A percentile compares a stretch with the other conserved stretches of the same genome.
Conservation (phyloP, 2,888 invertebrate genomes). For the Ophion slaviceki region DNA sequence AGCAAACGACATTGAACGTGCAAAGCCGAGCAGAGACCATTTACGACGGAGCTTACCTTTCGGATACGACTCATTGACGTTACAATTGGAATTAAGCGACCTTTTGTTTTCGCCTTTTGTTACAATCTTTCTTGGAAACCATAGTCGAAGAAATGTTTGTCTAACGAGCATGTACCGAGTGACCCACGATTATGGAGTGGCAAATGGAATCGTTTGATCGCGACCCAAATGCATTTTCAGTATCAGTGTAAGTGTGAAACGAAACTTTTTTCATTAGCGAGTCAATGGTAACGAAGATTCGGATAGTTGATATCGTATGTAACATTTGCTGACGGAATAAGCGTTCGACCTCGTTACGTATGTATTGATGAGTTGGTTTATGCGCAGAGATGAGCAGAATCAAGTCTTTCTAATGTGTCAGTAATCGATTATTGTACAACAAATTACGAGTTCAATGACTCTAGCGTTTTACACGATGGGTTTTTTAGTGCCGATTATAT, state of each 20-base stretch:
- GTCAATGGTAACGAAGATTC: constrained; percentile 19
- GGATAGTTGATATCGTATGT: not conserved
- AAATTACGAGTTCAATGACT: no score
- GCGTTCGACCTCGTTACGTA: constrained; percentile 8
- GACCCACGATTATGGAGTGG: constrained; percentile 44
- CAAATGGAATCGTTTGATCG: constrained; percentile 52
- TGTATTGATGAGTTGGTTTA: constrained; percentile 1
- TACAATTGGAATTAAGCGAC: constrained; percentile 3
- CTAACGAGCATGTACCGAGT: constrained; percentile 29
- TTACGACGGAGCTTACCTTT: constrained; percentile 61
- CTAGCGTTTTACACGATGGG: no score
- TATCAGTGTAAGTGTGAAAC: constrained; percentile 73
- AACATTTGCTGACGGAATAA: constrained; percentile 30
- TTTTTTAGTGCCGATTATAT: no score
- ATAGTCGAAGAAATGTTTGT: not conserved
- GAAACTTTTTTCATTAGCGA: constrained; percentile 31
- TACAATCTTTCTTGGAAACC: not conserved
- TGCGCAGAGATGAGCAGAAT: not conserved
- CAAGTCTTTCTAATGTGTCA: not conserved
- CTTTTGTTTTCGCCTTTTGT: not conserved
- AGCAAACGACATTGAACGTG: constrained; percentile 49
- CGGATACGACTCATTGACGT: constrained; percentile 19
- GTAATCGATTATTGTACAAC: not conserved
- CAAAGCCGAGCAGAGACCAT: constrained; percentile 55
- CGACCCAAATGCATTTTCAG: constrained; percentile 77